phyloP scores from a whole-genome alignment of 2,888 invertebrate species.

The Ypsolopha sequella region DNA sequence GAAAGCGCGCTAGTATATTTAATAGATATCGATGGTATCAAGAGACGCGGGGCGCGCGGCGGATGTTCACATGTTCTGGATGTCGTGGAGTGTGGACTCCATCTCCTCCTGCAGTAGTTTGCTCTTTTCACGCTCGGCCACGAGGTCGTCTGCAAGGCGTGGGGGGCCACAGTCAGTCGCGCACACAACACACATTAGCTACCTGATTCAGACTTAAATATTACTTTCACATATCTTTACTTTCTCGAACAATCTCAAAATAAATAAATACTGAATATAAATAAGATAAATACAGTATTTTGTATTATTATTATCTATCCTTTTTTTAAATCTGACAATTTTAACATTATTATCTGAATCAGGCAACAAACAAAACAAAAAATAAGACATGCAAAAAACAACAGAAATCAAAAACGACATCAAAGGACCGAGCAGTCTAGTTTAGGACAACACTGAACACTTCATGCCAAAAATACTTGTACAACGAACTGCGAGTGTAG shows the following conservation, averaged over 20 bases:
- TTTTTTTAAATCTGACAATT: too few species aligned
- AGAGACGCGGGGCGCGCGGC: conserved; percentile 17
- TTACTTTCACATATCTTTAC: too few species aligned
- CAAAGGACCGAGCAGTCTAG: conserved; percentile 50
- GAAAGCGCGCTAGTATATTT: conserved; percentile 16
- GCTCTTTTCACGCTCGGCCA: conserved; percentile 95
- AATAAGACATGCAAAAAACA: conserved; percentile 49
- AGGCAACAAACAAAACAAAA: conserved; percentile 41
- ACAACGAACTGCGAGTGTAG: conserved; percentile 15
- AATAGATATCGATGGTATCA: conserved; percentile 10
- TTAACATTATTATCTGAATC: conserved; percentile 17
- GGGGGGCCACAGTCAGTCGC: conserved; percentile 59
- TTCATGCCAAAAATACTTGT: conserved; percentile 42
- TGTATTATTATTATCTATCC: too few species aligned
- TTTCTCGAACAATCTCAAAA: background rate
- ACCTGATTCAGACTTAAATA: background rate
- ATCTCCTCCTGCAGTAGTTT: conserved; percentile 97
- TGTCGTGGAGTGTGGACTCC: conserved; percentile 98
- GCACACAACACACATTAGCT: conserved; percentile 34
- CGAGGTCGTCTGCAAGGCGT: conserved; percentile 90
- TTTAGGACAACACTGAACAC: conserved; percentile 37
- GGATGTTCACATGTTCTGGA: conserved; percentile 94
- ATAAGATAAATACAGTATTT: too few species aligned
- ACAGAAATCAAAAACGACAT: conserved; percentile 38
- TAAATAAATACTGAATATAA: conserved; percentile 9